Percentiles rank a stretch among this genome's conserved stretches.
These are phyloP conservation scores for Monopis laevigella DNA, from an alignment of 2,888 invertebrate species.

Conservation along the genomic window DNA sequence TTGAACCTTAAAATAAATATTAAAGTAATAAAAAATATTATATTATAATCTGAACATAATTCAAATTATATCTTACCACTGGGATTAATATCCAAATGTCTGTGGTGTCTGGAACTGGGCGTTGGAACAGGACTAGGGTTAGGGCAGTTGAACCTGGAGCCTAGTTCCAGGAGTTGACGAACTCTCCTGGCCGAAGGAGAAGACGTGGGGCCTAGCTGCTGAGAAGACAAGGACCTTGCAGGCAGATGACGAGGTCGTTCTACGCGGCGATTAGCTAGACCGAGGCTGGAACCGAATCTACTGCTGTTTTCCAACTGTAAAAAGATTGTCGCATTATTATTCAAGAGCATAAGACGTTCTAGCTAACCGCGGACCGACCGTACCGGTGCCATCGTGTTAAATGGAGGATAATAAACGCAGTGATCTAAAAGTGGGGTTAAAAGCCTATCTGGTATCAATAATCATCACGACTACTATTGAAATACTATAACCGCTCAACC, in stretches of 20 bases:
- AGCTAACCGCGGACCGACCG: too few relatives aligned
- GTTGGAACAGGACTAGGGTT: constrained; percentile 80
- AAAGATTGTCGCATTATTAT: too few relatives aligned
- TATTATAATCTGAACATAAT: too few relatives aligned
- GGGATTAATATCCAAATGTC: constrained; percentile 88
- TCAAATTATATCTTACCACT: constrained; percentile 74
- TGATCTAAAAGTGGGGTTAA: too few relatives aligned
- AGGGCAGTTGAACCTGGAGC: constrained; percentile 67
- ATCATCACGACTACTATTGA: too few relatives aligned
- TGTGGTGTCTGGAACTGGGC: constrained; percentile 80
- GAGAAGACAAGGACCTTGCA: constrained; percentile 78
- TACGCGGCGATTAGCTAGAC: constrained; percentile 64
- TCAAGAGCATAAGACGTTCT: too few relatives aligned
- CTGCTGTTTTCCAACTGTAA: constrained; percentile 66
- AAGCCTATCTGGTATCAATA: too few relatives aligned
- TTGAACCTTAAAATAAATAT: too few relatives aligned
- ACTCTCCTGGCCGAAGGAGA: constrained; percentile 84
- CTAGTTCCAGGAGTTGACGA: constrained; percentile 81
- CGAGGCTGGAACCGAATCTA: constrained; percentile 68
- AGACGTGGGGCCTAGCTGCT: constrained; percentile 71
- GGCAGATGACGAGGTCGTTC: constrained; percentile 70
- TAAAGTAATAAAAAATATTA: too few relatives aligned
- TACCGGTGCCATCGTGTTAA: too few relatives aligned
- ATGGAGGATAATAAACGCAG: too few relatives aligned
- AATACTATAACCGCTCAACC: too few relatives aligned